A percentile compares a stretch with the other conserved stretches of the same genome.
Evolutionary conservation across 2,888 invertebrate species (phyloP).

Genomic region (Heteropelma amictum): DNA sequence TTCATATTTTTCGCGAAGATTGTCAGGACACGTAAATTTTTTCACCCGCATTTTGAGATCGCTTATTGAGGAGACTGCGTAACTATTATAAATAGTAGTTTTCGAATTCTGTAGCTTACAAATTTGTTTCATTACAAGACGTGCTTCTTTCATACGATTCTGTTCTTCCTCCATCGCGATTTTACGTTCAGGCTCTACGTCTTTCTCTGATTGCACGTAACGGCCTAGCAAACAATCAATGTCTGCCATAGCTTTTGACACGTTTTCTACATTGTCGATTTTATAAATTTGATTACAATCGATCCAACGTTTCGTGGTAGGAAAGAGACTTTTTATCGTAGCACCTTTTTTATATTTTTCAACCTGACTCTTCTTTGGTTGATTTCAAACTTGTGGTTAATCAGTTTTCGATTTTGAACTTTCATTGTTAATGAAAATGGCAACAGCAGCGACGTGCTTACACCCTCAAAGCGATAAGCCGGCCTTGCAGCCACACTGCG

Average conservation of each 20-base stretch:
- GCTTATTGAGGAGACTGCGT: constrained; percentile 8
- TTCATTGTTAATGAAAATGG: constrained; percentile 33
- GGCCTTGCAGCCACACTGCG: background rate
- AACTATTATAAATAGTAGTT: background rate
- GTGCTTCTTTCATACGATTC: background rate
- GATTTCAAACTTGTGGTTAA: constrained; percentile 34
- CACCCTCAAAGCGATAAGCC: constrained; percentile 13
- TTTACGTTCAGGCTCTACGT: constrained; percentile 11
- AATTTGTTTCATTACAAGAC: background rate
- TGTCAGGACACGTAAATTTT: constrained; percentile 20
- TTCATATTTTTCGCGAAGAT: background rate
- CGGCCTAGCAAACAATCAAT: constrained; percentile 14
- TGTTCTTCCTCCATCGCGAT: constrained; percentile 19
- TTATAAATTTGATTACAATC: constrained; percentile 2
- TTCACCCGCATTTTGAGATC: constrained; percentile 14
- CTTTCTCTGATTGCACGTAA: constrained; percentile 21
- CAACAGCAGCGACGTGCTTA: constrained; percentile 45
- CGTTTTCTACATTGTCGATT: constrained; percentile 14
- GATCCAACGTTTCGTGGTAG: background rate
- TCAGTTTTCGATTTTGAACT: constrained; percentile 40
- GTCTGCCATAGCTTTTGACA: background rate
- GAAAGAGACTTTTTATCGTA: background rate
- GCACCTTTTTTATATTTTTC: constrained; percentile 39
- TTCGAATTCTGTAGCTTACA: too few relatives aligned
- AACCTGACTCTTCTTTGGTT: constrained; percentile 13